Evolutionary conservation across 2,113 vertebrate species (phyloP).

Genomic region (Melanotaenia duboulayi): DNA sequence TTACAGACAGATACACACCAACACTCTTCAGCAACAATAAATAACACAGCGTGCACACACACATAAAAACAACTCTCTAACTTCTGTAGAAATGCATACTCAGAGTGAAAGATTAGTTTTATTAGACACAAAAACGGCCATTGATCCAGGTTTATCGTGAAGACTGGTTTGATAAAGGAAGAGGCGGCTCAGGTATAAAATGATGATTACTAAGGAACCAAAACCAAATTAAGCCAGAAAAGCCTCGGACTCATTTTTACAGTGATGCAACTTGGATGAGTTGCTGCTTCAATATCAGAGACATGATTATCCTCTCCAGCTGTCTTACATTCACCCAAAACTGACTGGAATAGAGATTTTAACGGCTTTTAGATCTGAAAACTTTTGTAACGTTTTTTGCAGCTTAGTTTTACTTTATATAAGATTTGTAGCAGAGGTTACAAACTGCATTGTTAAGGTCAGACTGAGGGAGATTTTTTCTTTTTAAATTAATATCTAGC

Average conservation of each 20-base stretch:
- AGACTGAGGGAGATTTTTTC: neutral
- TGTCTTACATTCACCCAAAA: slow-evolving; percentile 39
- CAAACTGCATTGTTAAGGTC: neutral
- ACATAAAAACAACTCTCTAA: neutral
- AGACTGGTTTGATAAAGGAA: slow-evolving; percentile 42
- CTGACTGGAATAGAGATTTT: slow-evolving; percentile 42
- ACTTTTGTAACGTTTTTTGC: slow-evolving; percentile 10
- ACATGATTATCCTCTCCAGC: slow-evolving; percentile 37
- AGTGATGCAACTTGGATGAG: slow-evolving; percentile 51
- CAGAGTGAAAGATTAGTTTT: neutral
- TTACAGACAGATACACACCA: too few relatives aligned
- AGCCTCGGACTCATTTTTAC: slow-evolving; percentile 38
- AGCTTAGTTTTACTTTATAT: neutral
- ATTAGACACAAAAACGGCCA: slow-evolving; percentile 9
- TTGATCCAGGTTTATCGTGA: slow-evolving; percentile 27
- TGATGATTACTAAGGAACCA: slow-evolving; percentile 47
- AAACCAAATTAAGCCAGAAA: slow-evolving; percentile 67
- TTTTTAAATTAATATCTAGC: neutral
- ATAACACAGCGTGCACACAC: slow-evolving; percentile 1
- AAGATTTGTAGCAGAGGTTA: too few relatives aligned
- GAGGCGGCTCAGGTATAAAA: slow-evolving; percentile 43
- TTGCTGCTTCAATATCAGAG: slow-evolving; percentile 31
- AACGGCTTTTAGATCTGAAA: slow-evolving; percentile 5
- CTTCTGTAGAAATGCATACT: neutral
- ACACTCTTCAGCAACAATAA: too few relatives aligned